These are phyloP conservation scores for Ectropis grisescens DNA, from an alignment of 1,140 invertebrate species.

Conservation along the genomic window DNA sequence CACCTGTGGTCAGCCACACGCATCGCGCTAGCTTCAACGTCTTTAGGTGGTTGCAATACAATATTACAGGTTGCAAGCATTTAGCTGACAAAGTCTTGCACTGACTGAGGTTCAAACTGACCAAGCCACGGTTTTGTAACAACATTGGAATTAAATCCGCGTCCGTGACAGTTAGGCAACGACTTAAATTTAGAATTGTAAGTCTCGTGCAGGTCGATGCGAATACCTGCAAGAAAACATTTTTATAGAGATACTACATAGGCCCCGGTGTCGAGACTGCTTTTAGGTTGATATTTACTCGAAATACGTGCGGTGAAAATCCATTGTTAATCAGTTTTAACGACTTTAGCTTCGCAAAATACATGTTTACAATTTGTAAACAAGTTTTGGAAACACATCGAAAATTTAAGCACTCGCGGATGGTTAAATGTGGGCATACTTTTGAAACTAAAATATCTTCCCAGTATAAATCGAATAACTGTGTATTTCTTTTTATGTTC, in stretches of 20 bases:
- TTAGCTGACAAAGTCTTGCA: conserved; percentile 69
- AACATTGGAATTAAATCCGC: conserved; percentile 65
- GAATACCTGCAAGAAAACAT: conserved; percentile 56
- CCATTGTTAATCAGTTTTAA: conserved; percentile 56
- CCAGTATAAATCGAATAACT: conserved; percentile 71
- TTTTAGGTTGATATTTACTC: conserved; percentile 31
- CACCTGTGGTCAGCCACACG: conserved; percentile 70
- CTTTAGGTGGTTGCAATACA: conserved; percentile 68
- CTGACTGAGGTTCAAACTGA: conserved; percentile 68
- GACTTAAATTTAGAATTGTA: conserved; percentile 63
- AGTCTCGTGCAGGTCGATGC: conserved; percentile 55
- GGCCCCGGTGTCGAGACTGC: background rate
- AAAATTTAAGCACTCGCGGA: conserved; percentile 71
- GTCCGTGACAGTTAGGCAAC: conserved; percentile 62
- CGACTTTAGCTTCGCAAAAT: conserved; percentile 52
- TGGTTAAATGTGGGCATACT: conserved; percentile 56
- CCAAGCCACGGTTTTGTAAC: conserved; percentile 56
- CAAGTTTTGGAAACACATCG: conserved; percentile 68
- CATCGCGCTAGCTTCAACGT: conserved; percentile 68
- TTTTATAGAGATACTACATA: background rate
- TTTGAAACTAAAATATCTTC: conserved; percentile 71
- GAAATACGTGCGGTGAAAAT: conserved; percentile 51
- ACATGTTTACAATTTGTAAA: conserved; percentile 55
- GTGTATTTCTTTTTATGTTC: conserved; percentile 50
- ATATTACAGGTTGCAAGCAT: conserved; percentile 71